Conservation (phyloP, 2,797 vertebrate genomes). For the Diglossa cyanea region DNA sequence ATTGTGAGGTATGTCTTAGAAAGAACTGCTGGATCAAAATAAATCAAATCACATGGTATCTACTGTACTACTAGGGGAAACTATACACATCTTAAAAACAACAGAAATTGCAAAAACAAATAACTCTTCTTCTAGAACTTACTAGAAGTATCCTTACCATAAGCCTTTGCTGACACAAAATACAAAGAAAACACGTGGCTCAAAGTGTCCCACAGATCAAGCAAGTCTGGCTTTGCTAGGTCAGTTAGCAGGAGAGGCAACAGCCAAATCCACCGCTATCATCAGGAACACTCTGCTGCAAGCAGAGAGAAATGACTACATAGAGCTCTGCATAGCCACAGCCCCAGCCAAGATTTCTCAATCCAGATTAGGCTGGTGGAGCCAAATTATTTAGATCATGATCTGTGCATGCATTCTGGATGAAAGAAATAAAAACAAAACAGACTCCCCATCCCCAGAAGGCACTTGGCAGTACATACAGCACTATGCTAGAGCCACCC, state of each 20-base stretch:
- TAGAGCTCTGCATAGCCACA: not conserved
- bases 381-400: not conserved
- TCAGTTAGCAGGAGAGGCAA: not conserved
- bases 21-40: conserved; percentile 24
- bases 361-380: not conserved
- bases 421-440: not conserved
- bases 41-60: conserved; percentile 11
- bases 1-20: not conserved
- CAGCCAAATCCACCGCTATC: not conserved
- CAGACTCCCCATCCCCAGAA: not conserved
- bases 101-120: not conserved
- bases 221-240: not conserved
- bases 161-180: not conserved
- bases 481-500: not conserved
- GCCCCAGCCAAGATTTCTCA: not conserved
- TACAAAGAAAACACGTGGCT: fast-evolving
- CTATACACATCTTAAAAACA: not conserved
- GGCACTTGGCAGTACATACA: not conserved
- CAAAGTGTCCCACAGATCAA: not conserved
- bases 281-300: not conserved
- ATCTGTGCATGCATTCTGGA: not conserved
- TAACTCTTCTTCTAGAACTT: not conserved
- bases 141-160: not conserved
- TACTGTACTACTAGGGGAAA: not conserved
- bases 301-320: not conserved